These are phyloP conservation scores for Lithobates pipiens DNA, from an alignment of 2,797 vertebrate genomes.

Conservation along the genomic window DNA sequence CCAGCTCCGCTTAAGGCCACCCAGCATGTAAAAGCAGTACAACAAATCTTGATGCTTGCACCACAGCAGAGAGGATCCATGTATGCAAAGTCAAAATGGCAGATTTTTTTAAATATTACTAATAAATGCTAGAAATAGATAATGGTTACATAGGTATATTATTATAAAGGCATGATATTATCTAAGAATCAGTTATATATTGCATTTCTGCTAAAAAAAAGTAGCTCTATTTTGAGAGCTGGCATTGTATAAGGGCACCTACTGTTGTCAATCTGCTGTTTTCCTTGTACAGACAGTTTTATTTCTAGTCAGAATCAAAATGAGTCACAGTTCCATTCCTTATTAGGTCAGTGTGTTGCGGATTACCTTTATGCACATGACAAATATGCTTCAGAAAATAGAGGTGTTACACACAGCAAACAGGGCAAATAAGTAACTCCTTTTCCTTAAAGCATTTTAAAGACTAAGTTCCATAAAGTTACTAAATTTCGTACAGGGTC, in stretches of 20 bases:
- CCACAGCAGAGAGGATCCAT: neutral
- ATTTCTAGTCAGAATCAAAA: slow-evolving; percentile 14
- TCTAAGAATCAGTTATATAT: neutral
- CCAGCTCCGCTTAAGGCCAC: too few species aligned
- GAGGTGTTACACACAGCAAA: neutral
- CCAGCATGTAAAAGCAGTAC: too few species aligned
- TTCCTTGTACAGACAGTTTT: slow-evolving; percentile 39
- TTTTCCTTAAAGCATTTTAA: neutral
- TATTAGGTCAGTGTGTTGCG: slow-evolving; percentile 18
- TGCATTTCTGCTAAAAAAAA: neutral
- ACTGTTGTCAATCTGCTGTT: slow-evolving; percentile 17
- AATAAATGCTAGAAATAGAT: neutral
- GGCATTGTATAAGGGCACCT: neutral
- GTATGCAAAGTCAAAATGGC: neutral
- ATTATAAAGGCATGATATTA: neutral
- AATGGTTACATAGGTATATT: neutral
- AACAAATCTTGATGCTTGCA: neutral
- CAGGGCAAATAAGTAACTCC: slow-evolving; percentile 11
- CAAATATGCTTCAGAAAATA: slow-evolving; percentile 29
- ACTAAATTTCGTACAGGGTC: slow-evolving; percentile 37
- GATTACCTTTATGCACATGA: slow-evolving; percentile 21
- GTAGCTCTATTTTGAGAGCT: neutral
- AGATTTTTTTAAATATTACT: neutral
- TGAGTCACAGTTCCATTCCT: slow-evolving; percentile 21
- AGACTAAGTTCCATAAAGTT: too few species aligned